A percentile compares a stretch with the other conserved stretches of the same genome.
Conservation (phyloP, 2,888 invertebrate genomes). For the Spisula solida region DNA sequence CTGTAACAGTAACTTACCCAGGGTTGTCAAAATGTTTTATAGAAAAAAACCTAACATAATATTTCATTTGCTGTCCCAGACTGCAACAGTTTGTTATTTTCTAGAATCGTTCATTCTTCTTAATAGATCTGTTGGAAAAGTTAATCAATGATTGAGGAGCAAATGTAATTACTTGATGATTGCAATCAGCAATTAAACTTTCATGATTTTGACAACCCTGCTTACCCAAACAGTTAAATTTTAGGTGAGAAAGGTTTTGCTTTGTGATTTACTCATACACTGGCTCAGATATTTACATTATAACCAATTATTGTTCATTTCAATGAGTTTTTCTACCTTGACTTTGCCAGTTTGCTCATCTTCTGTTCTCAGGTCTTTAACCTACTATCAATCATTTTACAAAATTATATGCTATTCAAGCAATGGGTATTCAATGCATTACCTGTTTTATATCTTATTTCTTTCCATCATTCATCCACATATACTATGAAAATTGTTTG, state of each 20-base stretch:
- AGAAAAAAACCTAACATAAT: no score
- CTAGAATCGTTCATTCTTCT: no score
- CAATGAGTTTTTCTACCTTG: slow-evolving; percentile 26
- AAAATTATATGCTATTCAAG: not conserved
- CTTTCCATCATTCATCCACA: not conserved
- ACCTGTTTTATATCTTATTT: not conserved
- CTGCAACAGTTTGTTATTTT: no score
- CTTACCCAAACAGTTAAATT: not conserved
- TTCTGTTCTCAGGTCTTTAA: not conserved
- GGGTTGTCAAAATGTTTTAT: no score
- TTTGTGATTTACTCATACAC: not conserved
- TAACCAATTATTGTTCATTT: slow-evolving; percentile 49
- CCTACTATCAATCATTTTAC: not conserved
- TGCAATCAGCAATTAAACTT: no score
- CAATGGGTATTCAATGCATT: not conserved
- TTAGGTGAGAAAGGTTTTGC: slow-evolving; percentile 43
- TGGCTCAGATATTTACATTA: not conserved
- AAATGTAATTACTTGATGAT: no score
- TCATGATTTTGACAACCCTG: no score
- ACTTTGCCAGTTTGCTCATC: slow-evolving; percentile 33
- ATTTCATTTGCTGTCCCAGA: no score
- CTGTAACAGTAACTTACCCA: not conserved
- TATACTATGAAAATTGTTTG: not conserved
- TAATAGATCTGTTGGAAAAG: no score
- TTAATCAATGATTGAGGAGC: no score